A percentile compares a stretch with the other conserved stretches of the same genome.
Conservation (phyloP, 2,888 invertebrate genomes). For the Xestia sexstrigata region DNA sequence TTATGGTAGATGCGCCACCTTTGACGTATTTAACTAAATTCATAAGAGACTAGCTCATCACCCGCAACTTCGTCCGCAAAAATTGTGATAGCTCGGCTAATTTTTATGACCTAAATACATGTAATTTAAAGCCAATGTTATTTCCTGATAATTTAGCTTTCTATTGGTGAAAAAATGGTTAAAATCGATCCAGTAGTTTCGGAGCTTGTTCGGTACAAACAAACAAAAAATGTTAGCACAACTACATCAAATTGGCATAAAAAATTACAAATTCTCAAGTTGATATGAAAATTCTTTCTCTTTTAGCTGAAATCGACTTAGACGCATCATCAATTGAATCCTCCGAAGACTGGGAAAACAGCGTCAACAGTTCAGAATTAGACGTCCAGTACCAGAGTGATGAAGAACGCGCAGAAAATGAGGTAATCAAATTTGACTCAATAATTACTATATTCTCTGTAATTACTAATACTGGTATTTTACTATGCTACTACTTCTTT, state of each 20-base stretch:
- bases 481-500: slow-evolving; percentile 20
- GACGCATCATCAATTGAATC: slow-evolving; percentile 87
- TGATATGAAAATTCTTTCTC: not conserved
- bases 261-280: not conserved
- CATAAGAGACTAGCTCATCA: no score
- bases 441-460: not conserved
- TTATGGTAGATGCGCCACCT: no score
- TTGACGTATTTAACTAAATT: no score
- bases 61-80: no score
- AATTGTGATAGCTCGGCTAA: no score
- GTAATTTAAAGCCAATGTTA: no score
- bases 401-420: slow-evolving; percentile 89
- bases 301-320: slow-evolving; percentile 78
- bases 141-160: no score
- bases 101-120: no score
- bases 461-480: not conserved
- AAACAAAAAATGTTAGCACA: not conserved
- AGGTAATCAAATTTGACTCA: slow-evolving; percentile 79
- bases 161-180: no score
- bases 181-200: no score
- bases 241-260: not conserved
- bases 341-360: slow-evolving; percentile 91
- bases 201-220: no score
- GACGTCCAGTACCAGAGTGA: slow-evolving; percentile 91
- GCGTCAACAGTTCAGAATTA: slow-evolving; percentile 91